These are phyloP conservation scores for Probosciger aterrimus DNA, from an alignment of 2,113 vertebrate genomes.

Conservation along the genomic window DNA sequence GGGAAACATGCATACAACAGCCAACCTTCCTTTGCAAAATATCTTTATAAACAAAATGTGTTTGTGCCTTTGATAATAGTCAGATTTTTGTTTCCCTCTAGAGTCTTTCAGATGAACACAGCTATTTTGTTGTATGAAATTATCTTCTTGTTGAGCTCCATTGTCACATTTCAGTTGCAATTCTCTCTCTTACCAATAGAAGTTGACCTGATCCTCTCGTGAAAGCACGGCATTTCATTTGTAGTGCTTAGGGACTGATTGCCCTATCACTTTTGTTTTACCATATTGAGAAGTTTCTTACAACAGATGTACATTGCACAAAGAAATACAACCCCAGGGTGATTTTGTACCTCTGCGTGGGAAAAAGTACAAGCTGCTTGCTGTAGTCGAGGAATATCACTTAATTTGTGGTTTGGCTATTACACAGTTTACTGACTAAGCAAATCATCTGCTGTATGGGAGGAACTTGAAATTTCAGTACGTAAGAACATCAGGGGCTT, in stretches of 20 bases:
- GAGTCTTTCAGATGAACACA: background rate
- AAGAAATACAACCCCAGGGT: background rate
- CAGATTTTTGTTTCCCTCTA: background rate
- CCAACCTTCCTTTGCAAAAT: background rate
- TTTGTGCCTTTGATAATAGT: background rate
- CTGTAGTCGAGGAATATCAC: background rate
- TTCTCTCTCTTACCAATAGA: background rate
- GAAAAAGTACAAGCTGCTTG: background rate
- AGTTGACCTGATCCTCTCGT: background rate
- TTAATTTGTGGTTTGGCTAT: background rate
- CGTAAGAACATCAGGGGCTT: fast-evolving
- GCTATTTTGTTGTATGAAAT: background rate
- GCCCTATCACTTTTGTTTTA: background rate
- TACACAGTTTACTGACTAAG: background rate
- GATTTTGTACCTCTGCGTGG: background rate
- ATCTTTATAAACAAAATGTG: background rate
- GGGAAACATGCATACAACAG: background rate
- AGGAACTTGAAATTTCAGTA: background rate
- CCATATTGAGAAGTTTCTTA: background rate
- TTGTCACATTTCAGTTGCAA: background rate
- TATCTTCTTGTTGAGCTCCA: background rate
- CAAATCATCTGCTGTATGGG: background rate
- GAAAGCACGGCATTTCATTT: background rate
- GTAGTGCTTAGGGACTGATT: background rate
- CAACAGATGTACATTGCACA: background rate